phyloP scores from a whole-genome alignment of 1,140 invertebrate species.

The Arion vulgaris region DNA sequence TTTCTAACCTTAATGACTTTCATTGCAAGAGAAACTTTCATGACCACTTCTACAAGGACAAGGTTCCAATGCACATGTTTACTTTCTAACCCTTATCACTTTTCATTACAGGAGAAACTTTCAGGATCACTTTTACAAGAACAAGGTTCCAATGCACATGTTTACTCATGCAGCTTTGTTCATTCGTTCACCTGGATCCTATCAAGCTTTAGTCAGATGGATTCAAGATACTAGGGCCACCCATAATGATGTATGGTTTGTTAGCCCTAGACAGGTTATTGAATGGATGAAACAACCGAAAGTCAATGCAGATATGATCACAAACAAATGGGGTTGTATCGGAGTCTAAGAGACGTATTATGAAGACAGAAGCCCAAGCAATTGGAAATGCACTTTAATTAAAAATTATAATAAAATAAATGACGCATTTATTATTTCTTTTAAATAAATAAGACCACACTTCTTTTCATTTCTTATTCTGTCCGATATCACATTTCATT shows the following conservation, averaged over 20 bases:
- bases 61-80: too few relatives aligned
- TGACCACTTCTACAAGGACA: too few relatives aligned
- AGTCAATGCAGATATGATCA: conserved; percentile 3
- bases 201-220: not conserved
- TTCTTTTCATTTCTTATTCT: too few relatives aligned
- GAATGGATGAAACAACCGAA: conserved; percentile 11
- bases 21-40: too few relatives aligned
- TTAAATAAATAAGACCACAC: too few relatives aligned
- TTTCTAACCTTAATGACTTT: too few relatives aligned
- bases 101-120: not conserved
- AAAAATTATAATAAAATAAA: not conserved
- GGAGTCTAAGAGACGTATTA: not conserved
- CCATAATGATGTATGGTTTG: conserved; percentile 11
- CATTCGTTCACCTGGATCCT: not conserved
- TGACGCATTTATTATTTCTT: not conserved
- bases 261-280: conserved; percentile 14
- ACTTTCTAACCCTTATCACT: too few relatives aligned
- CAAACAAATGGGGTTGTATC: conserved; percentile 16
- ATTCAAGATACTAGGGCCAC: not conserved
- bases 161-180: not conserved
- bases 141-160: conserved; percentile 12
- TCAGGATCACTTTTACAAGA: not conserved
- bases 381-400: not conserved
- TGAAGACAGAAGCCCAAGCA: not conserved
- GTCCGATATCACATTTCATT: too few relatives aligned